Percentiles rank a stretch among this genome's conserved stretches.
Evolutionary conservation across 2,888 invertebrate species (phyloP).

Genomic region (Leucophenga montana): DNA sequence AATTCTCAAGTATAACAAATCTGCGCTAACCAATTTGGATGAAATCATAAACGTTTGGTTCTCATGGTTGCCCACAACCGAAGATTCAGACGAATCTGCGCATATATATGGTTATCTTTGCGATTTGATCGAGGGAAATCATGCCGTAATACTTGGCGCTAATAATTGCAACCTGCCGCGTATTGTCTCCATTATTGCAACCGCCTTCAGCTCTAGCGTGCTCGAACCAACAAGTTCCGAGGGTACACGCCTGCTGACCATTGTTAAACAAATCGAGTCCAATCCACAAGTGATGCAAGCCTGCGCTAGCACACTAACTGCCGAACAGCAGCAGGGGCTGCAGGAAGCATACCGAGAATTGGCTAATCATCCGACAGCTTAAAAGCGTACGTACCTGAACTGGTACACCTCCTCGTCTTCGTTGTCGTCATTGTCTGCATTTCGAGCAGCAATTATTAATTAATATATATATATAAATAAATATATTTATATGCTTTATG

Average conservation of each 20-base stretch:
- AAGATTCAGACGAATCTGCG: slow-evolving; percentile 96
- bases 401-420: neutral
- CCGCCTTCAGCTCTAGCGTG: slow-evolving; percentile 89
- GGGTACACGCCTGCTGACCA: slow-evolving; percentile 85
- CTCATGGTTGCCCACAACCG: slow-evolving; percentile 95
- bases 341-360: slow-evolving; percentile 78
- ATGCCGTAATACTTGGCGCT: slow-evolving; percentile 88
- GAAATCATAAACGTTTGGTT: slow-evolving; percentile 93
- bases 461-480: neutral
- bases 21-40: slow-evolving; percentile 84
- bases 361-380: slow-evolving; percentile 54
- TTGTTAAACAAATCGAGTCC: slow-evolving; percentile 89
- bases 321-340: slow-evolving; percentile 88
- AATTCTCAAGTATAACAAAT: slow-evolving; percentile 92
- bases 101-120: slow-evolving; percentile 96
- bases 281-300: slow-evolving; percentile 86
- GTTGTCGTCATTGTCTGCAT: slow-evolving; percentile 3
- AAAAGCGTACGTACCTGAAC: neutral
- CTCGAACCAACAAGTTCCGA: slow-evolving; percentile 84
- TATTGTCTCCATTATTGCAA: slow-evolving; percentile 90
- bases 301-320: slow-evolving; percentile 83
- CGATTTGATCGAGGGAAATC: slow-evolving; percentile 93
- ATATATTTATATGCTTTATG: neutral
- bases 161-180: slow-evolving; percentile 92
- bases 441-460: slow-evolving; percentile 11